These are phyloP conservation scores for Corythornis madagascariensis DNA, from an alignment of 2,113 vertebrate species.

Conservation along the genomic window DNA sequence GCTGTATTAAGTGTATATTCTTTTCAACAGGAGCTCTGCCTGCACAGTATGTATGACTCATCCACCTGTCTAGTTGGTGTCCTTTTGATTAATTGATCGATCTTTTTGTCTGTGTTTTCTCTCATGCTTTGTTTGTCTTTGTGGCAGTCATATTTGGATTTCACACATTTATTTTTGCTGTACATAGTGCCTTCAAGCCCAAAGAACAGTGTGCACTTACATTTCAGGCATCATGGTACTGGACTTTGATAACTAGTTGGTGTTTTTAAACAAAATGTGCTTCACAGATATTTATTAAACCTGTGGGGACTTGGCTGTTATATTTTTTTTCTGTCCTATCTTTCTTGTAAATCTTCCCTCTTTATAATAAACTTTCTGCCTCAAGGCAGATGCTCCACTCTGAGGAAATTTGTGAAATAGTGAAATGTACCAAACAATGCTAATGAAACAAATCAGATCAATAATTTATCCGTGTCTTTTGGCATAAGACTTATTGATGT, in stretches of 20 bases:
- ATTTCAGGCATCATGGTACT: slow-evolving; percentile 9
- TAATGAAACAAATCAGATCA: not conserved
- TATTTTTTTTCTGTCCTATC: not conserved
- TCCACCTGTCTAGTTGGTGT: slow-evolving; percentile 34
- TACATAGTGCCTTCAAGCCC: not conserved
- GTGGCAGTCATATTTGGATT: slow-evolving; percentile 10
- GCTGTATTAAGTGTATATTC: not conserved
- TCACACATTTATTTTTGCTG: not conserved
- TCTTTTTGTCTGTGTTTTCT: slow-evolving; percentile 36
- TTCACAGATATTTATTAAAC: slow-evolving; percentile 14
- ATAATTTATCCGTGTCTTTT: not conserved
- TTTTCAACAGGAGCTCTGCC: not conserved
- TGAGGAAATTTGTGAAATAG: not conserved
- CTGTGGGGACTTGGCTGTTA: not conserved
- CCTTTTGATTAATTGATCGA: slow-evolving; percentile 40
- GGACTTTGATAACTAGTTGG: not conserved
- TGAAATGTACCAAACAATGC: not conserved
- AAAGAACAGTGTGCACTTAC: slow-evolving; percentile 12
- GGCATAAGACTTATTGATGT: not conserved
- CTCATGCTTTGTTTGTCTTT: slow-evolving; percentile 36
- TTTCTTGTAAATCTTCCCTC: not conserved
- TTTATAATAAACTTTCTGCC: not conserved
- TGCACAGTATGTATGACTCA: not conserved
- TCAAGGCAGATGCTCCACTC: not conserved
- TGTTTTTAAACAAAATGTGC: not conserved